Conservation (phyloP, 2,797 vertebrate species). For the Acanthurus lineatus region DNA sequence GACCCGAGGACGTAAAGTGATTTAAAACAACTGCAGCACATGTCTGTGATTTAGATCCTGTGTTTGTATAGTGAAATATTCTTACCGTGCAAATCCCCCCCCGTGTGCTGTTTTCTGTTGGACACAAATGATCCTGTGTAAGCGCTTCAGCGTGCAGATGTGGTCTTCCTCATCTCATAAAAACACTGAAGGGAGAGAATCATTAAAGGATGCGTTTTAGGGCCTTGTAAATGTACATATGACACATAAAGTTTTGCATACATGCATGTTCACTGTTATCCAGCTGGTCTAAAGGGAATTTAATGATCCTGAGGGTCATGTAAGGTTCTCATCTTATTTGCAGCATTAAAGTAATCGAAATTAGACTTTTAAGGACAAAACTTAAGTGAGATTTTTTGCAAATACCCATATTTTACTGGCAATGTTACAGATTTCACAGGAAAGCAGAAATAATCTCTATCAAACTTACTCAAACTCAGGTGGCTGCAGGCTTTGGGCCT, state of each 20-base stretch:
- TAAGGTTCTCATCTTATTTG: background rate
- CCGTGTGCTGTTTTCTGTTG: background rate
- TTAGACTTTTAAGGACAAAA: background rate
- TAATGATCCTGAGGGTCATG: background rate
- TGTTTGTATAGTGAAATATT: background rate
- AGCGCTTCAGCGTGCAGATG: background rate
- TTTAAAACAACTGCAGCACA: background rate
- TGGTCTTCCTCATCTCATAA: background rate
- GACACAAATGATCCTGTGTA: background rate
- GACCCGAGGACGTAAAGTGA: background rate
- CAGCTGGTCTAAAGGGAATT: background rate
- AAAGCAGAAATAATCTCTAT: conserved; percentile 9
- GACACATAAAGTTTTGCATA: background rate
- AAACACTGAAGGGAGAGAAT: background rate
- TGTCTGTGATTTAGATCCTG: background rate
- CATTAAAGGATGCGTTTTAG: background rate
- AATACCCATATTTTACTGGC: background rate
- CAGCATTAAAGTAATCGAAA: background rate
- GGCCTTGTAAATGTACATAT: background rate
- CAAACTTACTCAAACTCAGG: background rate
- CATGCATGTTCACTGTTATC: background rate
- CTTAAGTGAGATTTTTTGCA: background rate
- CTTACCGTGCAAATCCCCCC: background rate
- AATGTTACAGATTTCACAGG: background rate
- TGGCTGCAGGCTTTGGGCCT: conserved; percentile 10